Conservation (phyloP, 2,888 invertebrate genomes). For the Euzetes globulus region DNA sequence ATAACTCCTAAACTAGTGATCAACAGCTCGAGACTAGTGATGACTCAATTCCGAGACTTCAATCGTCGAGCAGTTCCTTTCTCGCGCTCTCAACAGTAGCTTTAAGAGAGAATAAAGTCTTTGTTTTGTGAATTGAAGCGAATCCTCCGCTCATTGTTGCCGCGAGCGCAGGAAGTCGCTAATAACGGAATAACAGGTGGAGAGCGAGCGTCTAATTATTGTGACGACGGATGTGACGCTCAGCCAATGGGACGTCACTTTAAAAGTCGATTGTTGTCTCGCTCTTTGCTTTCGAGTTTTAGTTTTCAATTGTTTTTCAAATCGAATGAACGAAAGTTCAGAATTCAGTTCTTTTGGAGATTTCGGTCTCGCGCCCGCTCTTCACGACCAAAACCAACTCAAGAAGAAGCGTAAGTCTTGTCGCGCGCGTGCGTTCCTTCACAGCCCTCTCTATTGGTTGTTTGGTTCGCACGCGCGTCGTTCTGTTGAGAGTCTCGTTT, state of each 20-base stretch:
- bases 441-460: too few species aligned
- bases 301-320: too few species aligned
- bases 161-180: background rate
- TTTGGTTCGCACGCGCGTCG: background rate
- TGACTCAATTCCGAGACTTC: background rate
- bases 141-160: constrained; percentile 22
- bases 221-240: constrained; percentile 13
- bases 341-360: background rate
- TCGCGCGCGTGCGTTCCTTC: too few species aligned
- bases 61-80: constrained; percentile 28
- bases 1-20: too few species aligned
- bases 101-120: background rate
- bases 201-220: constrained; percentile 19
- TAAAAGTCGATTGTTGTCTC: background rate
- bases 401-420: too few species aligned
- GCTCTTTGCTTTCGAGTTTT: background rate
- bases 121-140: background rate
- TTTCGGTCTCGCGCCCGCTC: background rate
- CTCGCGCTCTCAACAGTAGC: background rate
- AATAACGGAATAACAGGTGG: constrained; percentile 27
- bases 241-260: constrained; percentile 5
- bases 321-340: too few species aligned
- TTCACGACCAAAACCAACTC: too few species aligned
- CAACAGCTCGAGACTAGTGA: too few species aligned
- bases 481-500: background rate